Evolutionary conservation across 2,797 vertebrate species (phyloP).

Genomic region (Dipus sagitta): DNA sequence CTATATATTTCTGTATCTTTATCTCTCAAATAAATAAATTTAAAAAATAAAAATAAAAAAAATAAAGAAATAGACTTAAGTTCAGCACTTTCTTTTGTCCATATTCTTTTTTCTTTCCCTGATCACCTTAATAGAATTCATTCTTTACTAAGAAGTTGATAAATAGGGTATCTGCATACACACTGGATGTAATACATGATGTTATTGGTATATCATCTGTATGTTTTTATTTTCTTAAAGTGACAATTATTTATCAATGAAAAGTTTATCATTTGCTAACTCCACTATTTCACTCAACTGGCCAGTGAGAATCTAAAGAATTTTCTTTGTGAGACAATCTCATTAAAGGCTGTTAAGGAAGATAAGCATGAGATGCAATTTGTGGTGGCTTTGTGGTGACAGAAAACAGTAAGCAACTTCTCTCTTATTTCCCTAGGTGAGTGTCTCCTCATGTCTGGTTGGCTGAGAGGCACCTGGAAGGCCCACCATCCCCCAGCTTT

Average conservation of each 20-base stretch:
- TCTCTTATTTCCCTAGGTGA: background rate
- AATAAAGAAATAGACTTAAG: background rate
- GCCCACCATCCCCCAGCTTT: background rate
- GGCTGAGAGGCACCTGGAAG: background rate
- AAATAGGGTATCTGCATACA: background rate
- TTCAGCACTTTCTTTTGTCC: background rate
- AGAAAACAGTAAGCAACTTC: background rate
- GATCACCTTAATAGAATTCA: background rate
- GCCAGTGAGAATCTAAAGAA: slow-evolving; percentile 3
- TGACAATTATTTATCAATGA: background rate
- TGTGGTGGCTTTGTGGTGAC: background rate
- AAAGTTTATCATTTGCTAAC: background rate
- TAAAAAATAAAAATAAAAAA: too few species aligned
- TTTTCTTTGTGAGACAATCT: background rate
- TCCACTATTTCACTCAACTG: background rate
- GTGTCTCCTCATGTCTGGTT: background rate
- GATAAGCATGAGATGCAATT: background rate
- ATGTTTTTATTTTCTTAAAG: slow-evolving; percentile 19
- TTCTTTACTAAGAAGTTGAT: background rate
- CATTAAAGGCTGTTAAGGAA: background rate
- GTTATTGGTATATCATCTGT: background rate
- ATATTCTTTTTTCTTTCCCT: background rate
- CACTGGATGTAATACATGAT: background rate
- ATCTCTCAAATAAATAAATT: too few species aligned
- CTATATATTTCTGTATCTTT: too few species aligned